phyloP scores from a whole-genome alignment of 2,888 invertebrate species.

The Apoderus coryli region DNA sequence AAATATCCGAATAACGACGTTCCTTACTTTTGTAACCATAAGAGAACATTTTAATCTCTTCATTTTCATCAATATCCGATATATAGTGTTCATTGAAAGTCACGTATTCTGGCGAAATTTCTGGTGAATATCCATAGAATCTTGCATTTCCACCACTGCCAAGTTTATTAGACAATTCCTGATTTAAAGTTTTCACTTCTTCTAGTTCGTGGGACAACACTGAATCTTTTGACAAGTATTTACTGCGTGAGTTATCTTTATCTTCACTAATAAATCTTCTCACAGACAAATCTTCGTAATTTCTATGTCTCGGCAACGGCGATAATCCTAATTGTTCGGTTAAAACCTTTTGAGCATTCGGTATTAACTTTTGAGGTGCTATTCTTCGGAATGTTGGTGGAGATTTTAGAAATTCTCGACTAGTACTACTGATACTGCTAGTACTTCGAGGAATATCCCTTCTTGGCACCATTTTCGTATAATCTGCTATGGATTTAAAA shows the following conservation, averaged over 20 bases:
- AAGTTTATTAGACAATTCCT: slow-evolving; percentile 23
- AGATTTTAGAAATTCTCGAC: too few relatives aligned
- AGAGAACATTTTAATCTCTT: slow-evolving; percentile 29
- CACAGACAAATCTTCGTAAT: slow-evolving; percentile 21
- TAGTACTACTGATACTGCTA: slow-evolving; percentile 11
- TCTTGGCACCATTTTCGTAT: too few relatives aligned
- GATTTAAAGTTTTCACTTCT: slow-evolving; percentile 26
- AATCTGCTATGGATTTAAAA: too few relatives aligned
- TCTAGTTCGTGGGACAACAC: slow-evolving; percentile 28
- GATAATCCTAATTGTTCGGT: slow-evolving; percentile 20
- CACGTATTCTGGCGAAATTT: slow-evolving; percentile 23
- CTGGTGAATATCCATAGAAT: slow-evolving; percentile 8
- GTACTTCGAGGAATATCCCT: slow-evolving; percentile 10
- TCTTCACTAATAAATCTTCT: slow-evolving; percentile 18
- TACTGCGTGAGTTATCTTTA: slow-evolving; percentile 18
- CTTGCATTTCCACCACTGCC: too few relatives aligned
- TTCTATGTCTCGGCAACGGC: slow-evolving; percentile 23
- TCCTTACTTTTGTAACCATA: slow-evolving; percentile 24
- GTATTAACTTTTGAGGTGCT: too few relatives aligned
- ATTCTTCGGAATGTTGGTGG: too few relatives aligned
- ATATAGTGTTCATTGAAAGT: slow-evolving; percentile 32
- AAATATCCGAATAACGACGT: slow-evolving; percentile 20
- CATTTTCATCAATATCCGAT: slow-evolving; percentile 32
- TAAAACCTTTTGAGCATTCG: too few relatives aligned
- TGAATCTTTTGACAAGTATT: slow-evolving; percentile 27